phyloP scores from a whole-genome alignment of 2,113 vertebrate genomes.

The Pantherophis guttatus region DNA sequence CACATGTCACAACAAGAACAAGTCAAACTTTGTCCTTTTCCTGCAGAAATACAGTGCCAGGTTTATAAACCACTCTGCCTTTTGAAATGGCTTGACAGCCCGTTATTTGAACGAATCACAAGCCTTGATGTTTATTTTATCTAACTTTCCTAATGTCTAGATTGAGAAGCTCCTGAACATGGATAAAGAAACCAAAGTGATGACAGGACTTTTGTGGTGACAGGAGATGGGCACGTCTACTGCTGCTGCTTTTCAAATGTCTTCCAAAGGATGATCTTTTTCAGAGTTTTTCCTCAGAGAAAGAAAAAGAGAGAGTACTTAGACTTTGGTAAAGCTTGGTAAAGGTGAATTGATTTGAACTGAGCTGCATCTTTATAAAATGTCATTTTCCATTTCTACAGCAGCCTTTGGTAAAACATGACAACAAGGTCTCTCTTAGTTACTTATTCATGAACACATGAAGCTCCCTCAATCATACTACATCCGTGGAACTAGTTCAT shows the following conservation, averaged over 20 bases:
- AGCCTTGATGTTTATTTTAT: slow-evolving; percentile 6
- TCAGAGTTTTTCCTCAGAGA: neutral
- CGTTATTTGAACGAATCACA: slow-evolving; percentile 14
- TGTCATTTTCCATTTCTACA: neutral
- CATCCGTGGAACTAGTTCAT: neutral
- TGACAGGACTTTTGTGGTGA: neutral
- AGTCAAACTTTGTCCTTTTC: neutral
- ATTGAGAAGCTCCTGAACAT: slow-evolving; percentile 21
- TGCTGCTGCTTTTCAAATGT: neutral
- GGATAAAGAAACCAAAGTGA: slow-evolving; percentile 12
- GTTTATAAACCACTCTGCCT: neutral
- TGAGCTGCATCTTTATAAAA: neutral
- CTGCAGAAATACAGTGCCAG: neutral
- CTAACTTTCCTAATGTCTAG: slow-evolving; percentile 8
- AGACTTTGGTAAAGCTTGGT: neutral
- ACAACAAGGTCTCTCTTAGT: neutral
- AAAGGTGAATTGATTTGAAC: neutral
- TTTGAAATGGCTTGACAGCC: slow-evolving; percentile 5
- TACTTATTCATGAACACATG: neutral
- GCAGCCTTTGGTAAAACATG: neutral
- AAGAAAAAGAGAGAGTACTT: neutral
- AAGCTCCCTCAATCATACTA: neutral
- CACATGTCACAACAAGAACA: neutral
- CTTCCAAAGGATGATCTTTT: neutral
- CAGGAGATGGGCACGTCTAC: neutral